Percentiles rank a stretch among this genome's conserved stretches.
Conservation (phyloP, 1,140 invertebrate species). For the Belonocnema kinseyi region DNA sequence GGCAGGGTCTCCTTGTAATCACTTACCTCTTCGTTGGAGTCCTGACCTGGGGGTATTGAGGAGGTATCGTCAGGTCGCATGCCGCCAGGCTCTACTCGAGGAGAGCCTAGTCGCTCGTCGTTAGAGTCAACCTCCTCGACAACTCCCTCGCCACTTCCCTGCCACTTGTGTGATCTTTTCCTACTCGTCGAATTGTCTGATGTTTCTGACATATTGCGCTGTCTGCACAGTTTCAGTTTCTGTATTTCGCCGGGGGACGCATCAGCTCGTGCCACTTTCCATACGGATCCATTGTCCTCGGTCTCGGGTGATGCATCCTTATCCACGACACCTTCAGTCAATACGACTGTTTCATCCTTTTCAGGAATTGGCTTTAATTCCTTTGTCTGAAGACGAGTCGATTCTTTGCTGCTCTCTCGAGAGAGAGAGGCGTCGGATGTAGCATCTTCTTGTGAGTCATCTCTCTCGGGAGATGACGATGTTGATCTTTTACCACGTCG, state of each 20-base stretch:
- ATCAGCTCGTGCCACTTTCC: constrained; percentile 77
- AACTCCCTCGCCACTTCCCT: constrained; percentile 69
- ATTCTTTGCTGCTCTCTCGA: constrained; percentile 51
- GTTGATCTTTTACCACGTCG: constrained; percentile 64
- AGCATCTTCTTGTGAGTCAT: constrained; percentile 48
- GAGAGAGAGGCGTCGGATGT: constrained; percentile 37
- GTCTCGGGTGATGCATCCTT: constrained; percentile 52
- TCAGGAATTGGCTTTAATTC: constrained; percentile 37
- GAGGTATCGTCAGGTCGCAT: constrained; percentile 64
- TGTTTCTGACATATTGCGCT: constrained; percentile 71
- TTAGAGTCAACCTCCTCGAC: constrained; percentile 71
- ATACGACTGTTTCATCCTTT: constrained; percentile 43
- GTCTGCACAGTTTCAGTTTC: constrained; percentile 75
- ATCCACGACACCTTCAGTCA: constrained; percentile 53
- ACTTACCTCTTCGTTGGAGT: constrained; percentile 74
- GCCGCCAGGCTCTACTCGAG: constrained; percentile 56
- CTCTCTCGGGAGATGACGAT: constrained; percentile 68
- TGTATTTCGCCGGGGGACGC: constrained; percentile 76
- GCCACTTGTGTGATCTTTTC: constrained; percentile 72
- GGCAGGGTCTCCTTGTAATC: constrained; percentile 74
- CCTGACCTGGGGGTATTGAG: constrained; percentile 69
- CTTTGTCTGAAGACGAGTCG: constrained; percentile 36
- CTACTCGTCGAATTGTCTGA: constrained; percentile 66
- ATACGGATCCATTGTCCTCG: constrained; percentile 68
- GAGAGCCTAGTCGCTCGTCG: constrained; percentile 66